Evolutionary conservation across 2,113 vertebrate genomes (phyloP).

Genomic region (Salvelinus namaycush): DNA sequence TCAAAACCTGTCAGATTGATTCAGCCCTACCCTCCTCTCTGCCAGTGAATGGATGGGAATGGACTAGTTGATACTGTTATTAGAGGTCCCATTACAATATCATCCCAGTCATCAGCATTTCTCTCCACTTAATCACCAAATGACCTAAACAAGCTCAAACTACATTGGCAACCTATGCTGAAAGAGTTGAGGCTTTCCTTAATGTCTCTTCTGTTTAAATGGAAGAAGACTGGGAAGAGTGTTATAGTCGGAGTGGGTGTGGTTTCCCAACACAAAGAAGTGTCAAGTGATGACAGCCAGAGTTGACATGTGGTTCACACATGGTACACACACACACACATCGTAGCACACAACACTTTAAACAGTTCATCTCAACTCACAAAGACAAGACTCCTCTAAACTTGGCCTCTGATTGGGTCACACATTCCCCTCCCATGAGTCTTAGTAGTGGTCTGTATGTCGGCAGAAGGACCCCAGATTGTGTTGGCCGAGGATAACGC

Average conservation of each 20-base stretch:
- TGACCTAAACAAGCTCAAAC: too few relatives aligned
- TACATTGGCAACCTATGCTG: too few relatives aligned
- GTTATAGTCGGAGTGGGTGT: too few relatives aligned
- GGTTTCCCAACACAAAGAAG: constrained; percentile 61
- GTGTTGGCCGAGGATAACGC: constrained; percentile 51
- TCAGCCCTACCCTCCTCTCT: neutral
- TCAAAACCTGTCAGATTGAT: too few relatives aligned
- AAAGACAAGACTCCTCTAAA: constrained; percentile 52
- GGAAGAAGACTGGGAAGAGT: constrained; percentile 46
- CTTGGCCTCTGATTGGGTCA: constrained; percentile 53
- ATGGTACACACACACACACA: constrained; percentile 7
- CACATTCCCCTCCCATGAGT: constrained; percentile 70
- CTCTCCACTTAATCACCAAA: too few relatives aligned
- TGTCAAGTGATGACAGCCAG: constrained; percentile 68
- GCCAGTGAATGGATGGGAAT: constrained; percentile 3
- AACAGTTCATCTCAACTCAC: constrained; percentile 8
- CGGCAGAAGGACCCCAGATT: constrained; percentile 73
- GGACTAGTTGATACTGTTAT: neutral
- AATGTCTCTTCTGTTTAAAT: neutral
- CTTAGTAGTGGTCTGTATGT: constrained; percentile 52
- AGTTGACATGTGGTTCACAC: constrained; percentile 54
- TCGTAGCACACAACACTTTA: constrained; percentile 15
- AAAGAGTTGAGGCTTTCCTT: too few relatives aligned
- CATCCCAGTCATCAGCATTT: too few relatives aligned
- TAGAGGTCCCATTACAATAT: neutral